A percentile compares a stretch with the other conserved stretches of the same genome.
phyloP scores from a whole-genome alignment of 2,888 invertebrate genomes.

The Hemistola chrysoprasaria region DNA sequence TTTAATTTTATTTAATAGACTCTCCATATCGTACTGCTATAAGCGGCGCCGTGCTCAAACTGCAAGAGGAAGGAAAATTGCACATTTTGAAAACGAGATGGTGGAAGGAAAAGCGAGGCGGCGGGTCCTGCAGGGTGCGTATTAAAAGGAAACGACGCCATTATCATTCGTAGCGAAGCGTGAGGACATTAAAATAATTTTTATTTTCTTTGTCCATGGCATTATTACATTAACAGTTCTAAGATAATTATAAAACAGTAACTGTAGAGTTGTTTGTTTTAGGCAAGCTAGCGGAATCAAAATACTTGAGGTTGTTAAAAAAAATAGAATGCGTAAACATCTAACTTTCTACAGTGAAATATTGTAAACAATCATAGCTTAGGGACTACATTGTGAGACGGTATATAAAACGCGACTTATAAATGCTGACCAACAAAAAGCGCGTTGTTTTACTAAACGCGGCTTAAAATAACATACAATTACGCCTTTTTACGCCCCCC shows the following conservation, averaged over 20 bases:
- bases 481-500: too few species aligned
- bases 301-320: too few species aligned
- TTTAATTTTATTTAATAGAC: slow-evolving; percentile 76
- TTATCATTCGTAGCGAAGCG: slow-evolving; percentile 26
- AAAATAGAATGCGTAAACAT: too few species aligned
- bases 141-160: slow-evolving; percentile 26
- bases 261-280: too few species aligned
- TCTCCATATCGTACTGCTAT: slow-evolving; percentile 97
- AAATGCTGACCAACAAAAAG: too few species aligned
- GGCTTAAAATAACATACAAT: too few species aligned
- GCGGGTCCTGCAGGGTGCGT: slow-evolving; percentile 91
- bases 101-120: slow-evolving; percentile 98
- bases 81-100: slow-evolving; percentile 97
- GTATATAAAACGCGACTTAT: too few species aligned
- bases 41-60: slow-evolving; percentile 95
- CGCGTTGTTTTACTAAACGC: too few species aligned
- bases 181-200: slow-evolving; percentile 21
- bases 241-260: slow-evolving; percentile 19
- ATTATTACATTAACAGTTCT: slow-evolving; percentile 20
- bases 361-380: too few species aligned
- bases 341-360: too few species aligned
- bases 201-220: slow-evolving; percentile 17
- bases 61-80: slow-evolving; percentile 97
- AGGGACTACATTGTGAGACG: too few species aligned
- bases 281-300: too few species aligned